Percentiles rank a stretch among this genome's conserved stretches.
Conservation (phyloP, 2,888 invertebrate species). For the Calliphora vomitoria region DNA sequence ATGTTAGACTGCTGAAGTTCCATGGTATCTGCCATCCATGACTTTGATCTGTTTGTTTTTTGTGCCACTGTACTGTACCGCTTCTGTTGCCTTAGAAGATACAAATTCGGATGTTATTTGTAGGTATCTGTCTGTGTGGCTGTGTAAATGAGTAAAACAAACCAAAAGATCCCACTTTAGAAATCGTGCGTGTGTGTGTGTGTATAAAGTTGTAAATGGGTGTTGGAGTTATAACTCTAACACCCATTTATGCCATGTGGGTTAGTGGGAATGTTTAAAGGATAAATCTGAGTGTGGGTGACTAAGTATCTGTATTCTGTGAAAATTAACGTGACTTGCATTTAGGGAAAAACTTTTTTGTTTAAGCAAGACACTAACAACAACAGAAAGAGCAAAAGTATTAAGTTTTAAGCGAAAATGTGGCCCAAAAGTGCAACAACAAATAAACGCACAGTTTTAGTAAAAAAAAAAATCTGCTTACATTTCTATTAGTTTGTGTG, state of each 20-base stretch:
- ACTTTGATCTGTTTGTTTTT: too few relatives aligned
- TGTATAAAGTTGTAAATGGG: not conserved
- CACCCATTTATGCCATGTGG: slow-evolving; percentile 13
- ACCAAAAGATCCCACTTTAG: not conserved
- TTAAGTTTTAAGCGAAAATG: slow-evolving; percentile 66
- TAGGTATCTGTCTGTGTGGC: not conserved
- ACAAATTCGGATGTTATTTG: not conserved
- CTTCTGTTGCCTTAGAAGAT: not conserved
- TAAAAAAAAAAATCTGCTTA: not conserved
- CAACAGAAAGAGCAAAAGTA: slow-evolving; percentile 53
- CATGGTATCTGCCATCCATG: too few relatives aligned
- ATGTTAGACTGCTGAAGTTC: too few relatives aligned
- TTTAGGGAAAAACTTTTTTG: slow-evolving; percentile 56
- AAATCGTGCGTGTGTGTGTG: too few relatives aligned
- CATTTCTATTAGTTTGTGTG: not conserved
- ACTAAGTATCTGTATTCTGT: not conserved
- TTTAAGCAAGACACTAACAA: slow-evolving; percentile 27
- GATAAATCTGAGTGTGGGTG: slow-evolving; percentile 10
- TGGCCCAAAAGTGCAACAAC: slow-evolving; percentile 61
- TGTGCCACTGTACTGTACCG: too few relatives aligned
- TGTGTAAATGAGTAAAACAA: not conserved
- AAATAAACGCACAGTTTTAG: slow-evolving; percentile 28
- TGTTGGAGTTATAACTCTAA: not conserved
- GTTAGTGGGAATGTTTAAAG: slow-evolving; percentile 25
- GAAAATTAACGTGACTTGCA: slow-evolving; percentile 75